These are phyloP conservation scores for Diabrotica virgifera DNA, from an alignment of 1,140 invertebrate genomes.

Conservation along the genomic window DNA sequence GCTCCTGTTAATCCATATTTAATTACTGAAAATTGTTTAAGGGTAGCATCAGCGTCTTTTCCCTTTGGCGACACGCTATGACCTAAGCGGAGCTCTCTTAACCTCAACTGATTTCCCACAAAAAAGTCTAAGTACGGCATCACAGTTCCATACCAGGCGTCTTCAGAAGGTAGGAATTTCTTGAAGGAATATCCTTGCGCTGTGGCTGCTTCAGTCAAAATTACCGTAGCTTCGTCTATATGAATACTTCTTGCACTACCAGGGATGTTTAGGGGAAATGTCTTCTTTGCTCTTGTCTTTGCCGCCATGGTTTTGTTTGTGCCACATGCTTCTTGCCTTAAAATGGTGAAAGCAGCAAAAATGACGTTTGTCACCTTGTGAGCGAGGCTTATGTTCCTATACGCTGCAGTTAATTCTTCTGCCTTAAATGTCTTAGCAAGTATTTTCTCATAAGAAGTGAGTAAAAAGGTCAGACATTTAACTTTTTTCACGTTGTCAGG, in stretches of 20 bases:
- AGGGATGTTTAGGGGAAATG: background rate
- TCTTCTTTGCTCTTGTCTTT: background rate
- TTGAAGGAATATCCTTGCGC: background rate
- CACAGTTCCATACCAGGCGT: slow-evolving; percentile 20
- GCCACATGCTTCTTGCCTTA: background rate
- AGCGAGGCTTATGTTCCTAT: too few species aligned
- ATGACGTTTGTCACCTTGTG: background rate
- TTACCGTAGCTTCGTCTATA: too few species aligned
- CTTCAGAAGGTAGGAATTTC: slow-evolving; percentile 4
- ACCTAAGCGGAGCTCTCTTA: slow-evolving; percentile 18
- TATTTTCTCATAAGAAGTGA: too few species aligned
- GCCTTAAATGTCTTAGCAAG: too few species aligned
- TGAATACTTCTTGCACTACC: background rate
- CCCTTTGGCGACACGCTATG: slow-evolving; percentile 11
- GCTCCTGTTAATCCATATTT: slow-evolving; percentile 19
- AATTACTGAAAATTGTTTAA: background rate
- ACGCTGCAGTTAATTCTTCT: too few species aligned
- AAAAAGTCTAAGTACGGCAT: slow-evolving; percentile 23
- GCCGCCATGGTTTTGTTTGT: background rate
- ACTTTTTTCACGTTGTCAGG: too few species aligned
- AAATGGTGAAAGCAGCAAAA: background rate
- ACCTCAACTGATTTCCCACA: slow-evolving; percentile 1
- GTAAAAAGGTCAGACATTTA: too few species aligned
- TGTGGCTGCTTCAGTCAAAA: too few species aligned
- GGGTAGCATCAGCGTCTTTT: background rate